Evolutionary conservation across 2,113 vertebrate species (phyloP).

Genomic region (Grammomys surdaster): DNA sequence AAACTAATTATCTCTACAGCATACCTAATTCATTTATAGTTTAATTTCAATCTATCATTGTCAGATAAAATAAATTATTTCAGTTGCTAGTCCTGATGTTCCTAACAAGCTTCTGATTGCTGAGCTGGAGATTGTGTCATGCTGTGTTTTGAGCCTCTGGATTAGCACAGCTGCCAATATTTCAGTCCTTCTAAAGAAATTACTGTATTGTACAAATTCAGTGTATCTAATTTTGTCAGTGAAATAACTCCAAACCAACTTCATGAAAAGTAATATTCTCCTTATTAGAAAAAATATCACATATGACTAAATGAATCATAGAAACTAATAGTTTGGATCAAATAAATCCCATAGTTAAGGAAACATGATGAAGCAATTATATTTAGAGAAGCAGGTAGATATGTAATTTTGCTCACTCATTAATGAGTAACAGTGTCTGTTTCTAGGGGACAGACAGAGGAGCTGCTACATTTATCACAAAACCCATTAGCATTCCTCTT

Average conservation of each 20-base stretch:
- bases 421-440: background rate
- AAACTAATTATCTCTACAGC: constrained; percentile 85
- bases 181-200: constrained; percentile 66
- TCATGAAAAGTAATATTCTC: background rate
- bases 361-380: constrained; percentile 6
- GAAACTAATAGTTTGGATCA: background rate
- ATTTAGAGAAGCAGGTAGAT: background rate
- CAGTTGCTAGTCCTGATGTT: constrained; percentile 70
- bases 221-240: constrained; percentile 48
- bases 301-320: constrained; percentile 22
- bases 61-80: constrained; percentile 85
- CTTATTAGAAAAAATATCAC: background rate
- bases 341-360: constrained; percentile 19
- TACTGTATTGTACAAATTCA: constrained; percentile 55
- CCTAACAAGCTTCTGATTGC: constrained; percentile 77
- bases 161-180: constrained; percentile 44
- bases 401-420: background rate
- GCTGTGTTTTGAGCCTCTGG: constrained; percentile 52
- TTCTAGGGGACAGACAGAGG: fast-evolving
- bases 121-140: constrained; percentile 65
- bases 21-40: constrained; percentile 85
- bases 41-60: constrained; percentile 85
- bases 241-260: constrained; percentile 22
- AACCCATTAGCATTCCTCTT: background rate
- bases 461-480: background rate